Conservation (phyloP, 2,113 vertebrate genomes). For the Takifugu flavidus region DNA sequence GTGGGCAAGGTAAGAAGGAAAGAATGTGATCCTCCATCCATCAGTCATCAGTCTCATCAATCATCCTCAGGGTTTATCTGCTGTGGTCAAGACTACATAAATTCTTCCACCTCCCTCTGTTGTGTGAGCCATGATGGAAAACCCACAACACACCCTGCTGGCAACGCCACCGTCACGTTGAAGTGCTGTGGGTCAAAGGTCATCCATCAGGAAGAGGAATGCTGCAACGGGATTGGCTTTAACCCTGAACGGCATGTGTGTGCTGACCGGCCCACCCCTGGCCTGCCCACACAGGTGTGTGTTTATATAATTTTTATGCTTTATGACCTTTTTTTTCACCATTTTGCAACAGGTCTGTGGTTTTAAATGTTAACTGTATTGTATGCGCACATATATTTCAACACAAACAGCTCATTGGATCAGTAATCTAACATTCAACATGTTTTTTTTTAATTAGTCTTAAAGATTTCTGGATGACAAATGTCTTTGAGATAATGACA, state of each 20-base stretch:
- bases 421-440: too few relatives aligned
- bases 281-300: constrained; percentile 74
- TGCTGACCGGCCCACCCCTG: constrained; percentile 82
- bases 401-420: too few relatives aligned
- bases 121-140: constrained; percentile 79
- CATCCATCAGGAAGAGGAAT: constrained; percentile 81
- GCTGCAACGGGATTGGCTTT: constrained; percentile 88
- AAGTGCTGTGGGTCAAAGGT: constrained; percentile 90
- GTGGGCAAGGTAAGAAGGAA: background rate
- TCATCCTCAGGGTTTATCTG: constrained; percentile 81
- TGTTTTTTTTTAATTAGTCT: too few relatives aligned
- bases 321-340: background rate
- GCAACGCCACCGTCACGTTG: constrained; percentile 77
- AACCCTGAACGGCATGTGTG: constrained; percentile 87
- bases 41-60: background rate
- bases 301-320: background rate
- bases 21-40: too few relatives aligned
- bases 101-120: constrained; percentile 84
- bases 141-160: constrained; percentile 79
- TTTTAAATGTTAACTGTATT: too few relatives aligned
- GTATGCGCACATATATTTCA: too few relatives aligned
- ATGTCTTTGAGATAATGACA: too few relatives aligned
- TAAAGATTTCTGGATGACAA: too few relatives aligned
- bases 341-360: too few relatives aligned
- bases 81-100: constrained; percentile 87